Evolutionary conservation across 2,797 vertebrate species (phyloP).

Genomic region (Mus minutoides): DNA sequence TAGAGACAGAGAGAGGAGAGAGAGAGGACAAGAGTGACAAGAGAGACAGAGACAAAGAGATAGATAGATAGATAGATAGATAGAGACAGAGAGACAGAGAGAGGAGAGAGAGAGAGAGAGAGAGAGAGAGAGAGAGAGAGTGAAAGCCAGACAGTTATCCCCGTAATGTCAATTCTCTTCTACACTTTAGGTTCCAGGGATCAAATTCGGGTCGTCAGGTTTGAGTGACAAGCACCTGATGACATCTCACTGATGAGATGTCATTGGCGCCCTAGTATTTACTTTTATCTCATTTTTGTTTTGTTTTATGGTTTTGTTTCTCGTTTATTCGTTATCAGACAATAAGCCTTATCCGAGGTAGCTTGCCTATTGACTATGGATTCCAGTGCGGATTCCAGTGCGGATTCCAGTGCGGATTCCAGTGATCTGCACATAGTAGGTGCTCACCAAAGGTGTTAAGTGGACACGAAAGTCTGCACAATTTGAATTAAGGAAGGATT

Average conservation of each 20-base stretch:
- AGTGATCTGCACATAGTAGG: constrained; percentile 19
- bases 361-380: background rate
- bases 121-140: background rate
- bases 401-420: no score
- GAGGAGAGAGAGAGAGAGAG: background rate
- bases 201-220: background rate
- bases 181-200: background rate
- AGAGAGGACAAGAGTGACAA: no score
- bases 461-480: background rate
- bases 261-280: background rate
- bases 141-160: no score
- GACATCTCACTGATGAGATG: background rate
- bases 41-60: background rate
- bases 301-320: background rate
- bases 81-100: background rate
- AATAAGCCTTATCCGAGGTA: constrained; percentile 18
- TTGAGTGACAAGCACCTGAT: background rate
- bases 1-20: background rate
- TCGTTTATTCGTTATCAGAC: constrained; percentile 7
- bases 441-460: background rate
- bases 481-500: constrained; percentile 38
- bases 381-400: no score
- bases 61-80: background rate
- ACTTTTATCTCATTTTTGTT: background rate
- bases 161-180: background rate